These are phyloP conservation scores for Ceuthmochares aereus DNA, from an alignment of 2,113 vertebrate genomes.

Conservation along the genomic window DNA sequence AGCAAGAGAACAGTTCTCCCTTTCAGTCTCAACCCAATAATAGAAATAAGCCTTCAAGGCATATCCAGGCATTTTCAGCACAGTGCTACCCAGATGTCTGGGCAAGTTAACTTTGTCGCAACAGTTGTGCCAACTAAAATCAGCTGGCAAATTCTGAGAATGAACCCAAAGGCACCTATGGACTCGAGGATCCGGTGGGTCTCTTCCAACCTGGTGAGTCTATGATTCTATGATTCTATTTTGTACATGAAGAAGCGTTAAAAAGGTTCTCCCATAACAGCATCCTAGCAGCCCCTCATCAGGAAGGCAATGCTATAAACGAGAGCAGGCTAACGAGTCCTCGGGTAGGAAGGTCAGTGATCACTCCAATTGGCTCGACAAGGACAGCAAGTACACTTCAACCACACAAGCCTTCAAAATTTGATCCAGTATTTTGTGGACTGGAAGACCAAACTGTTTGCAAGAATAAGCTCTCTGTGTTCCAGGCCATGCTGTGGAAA, in stretches of 20 bases:
- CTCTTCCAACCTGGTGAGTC: too few species aligned
- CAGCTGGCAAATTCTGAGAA: background rate
- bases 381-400: constrained; percentile 5
- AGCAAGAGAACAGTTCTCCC: background rate
- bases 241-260: background rate
- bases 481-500: constrained; percentile 16
- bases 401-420: background rate
- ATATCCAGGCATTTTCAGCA: constrained; percentile 22
- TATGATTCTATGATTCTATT: too few species aligned
- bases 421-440: background rate
- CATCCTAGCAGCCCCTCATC: background rate
- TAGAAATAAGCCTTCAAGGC: constrained; percentile 23
- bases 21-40: constrained; percentile 46
- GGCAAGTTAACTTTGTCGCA: background rate
- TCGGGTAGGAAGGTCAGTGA: background rate
- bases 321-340: background rate
- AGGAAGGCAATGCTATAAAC: background rate
- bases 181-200: too few species aligned
- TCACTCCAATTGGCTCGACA: background rate
- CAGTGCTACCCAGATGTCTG: too few species aligned
- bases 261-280: background rate
- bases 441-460: constrained; percentile 37
- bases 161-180: background rate
- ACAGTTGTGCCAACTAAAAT: background rate
- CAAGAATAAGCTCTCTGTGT: constrained; percentile 55